These are phyloP conservation scores for Sinocyclocheilus maitianheensis DNA, from an alignment of 2,113 vertebrate genomes.

Conservation along the genomic window DNA sequence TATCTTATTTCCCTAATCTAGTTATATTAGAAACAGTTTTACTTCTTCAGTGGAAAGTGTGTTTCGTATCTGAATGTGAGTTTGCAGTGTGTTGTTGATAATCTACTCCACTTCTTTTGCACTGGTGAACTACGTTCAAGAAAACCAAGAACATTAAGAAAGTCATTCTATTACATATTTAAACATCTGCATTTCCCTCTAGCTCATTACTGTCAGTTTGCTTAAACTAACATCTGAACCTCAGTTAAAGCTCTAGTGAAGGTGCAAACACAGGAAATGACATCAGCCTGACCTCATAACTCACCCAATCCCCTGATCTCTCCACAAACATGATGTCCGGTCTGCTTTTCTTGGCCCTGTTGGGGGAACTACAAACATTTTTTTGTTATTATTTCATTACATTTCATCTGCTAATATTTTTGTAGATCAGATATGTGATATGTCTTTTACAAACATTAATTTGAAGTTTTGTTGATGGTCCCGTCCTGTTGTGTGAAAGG, in stretches of 20 bases:
- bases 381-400: constrained; percentile 32
- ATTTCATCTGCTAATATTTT: background rate
- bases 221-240: background rate
- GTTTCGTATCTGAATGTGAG: background rate
- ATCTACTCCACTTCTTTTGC: background rate
- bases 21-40: background rate
- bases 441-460: background rate
- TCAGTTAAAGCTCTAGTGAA: background rate
- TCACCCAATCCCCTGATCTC: background rate
- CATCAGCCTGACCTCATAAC: background rate
- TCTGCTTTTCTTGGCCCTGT: constrained; percentile 19
- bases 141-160: background rate
- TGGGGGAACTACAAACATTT: background rate
- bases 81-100: background rate
- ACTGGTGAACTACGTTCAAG: background rate
- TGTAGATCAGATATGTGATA: background rate
- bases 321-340: background rate
- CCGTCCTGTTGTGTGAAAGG: background rate
- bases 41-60: background rate
- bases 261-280: constrained; percentile 33
- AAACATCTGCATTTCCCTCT: background rate
- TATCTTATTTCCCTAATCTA: too few relatives aligned
- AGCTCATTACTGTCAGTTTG: background rate
- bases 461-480: background rate
- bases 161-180: background rate